Percentiles rank a stretch among this genome's conserved stretches.
phyloP scores from a whole-genome alignment of 2,113 vertebrate genomes.

The Gobio gobio region DNA sequence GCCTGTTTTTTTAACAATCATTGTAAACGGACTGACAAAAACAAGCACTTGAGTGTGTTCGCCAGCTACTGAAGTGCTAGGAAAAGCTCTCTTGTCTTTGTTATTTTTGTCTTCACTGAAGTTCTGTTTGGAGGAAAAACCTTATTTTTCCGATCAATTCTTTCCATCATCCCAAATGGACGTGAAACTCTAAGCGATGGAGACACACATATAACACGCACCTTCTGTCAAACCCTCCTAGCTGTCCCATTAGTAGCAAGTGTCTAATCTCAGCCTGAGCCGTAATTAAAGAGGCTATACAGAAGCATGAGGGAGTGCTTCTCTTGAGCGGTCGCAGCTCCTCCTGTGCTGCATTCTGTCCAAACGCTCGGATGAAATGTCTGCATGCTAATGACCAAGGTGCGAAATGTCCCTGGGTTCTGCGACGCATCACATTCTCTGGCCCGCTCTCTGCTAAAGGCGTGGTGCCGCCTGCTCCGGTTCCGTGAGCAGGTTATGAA shows the following conservation, averaged over 20 bases:
- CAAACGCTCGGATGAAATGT: slow-evolving; percentile 39
- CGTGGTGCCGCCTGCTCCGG: neutral
- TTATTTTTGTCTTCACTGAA: neutral
- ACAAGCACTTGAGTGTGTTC: neutral
- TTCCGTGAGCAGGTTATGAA: slow-evolving; percentile 34
- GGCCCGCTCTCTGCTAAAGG: neutral
- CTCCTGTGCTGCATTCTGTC: slow-evolving; percentile 36
- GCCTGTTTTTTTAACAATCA: neutral
- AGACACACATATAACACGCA: neutral
- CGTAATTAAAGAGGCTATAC: slow-evolving; percentile 50
- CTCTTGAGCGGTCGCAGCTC: neutral
- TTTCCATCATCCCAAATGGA: neutral
- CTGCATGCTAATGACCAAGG: slow-evolving; percentile 54
- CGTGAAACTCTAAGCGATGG: neutral
- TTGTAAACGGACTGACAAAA: neutral
- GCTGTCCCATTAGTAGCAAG: slow-evolving; percentile 32
- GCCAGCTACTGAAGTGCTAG: neutral
- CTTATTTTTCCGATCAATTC: neutral
- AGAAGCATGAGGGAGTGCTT: slow-evolving; percentile 21
- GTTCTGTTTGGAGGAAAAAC: neutral
- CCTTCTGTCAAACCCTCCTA: slow-evolving; percentile 11
- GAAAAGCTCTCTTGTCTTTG: neutral
- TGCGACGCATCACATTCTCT: neutral
- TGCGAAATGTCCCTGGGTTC: slow-evolving; percentile 45
- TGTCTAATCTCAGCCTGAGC: slow-evolving; percentile 47